phyloP scores from a whole-genome alignment of 2,797 vertebrate species.

The Alcedo quadribrachys region DNA sequence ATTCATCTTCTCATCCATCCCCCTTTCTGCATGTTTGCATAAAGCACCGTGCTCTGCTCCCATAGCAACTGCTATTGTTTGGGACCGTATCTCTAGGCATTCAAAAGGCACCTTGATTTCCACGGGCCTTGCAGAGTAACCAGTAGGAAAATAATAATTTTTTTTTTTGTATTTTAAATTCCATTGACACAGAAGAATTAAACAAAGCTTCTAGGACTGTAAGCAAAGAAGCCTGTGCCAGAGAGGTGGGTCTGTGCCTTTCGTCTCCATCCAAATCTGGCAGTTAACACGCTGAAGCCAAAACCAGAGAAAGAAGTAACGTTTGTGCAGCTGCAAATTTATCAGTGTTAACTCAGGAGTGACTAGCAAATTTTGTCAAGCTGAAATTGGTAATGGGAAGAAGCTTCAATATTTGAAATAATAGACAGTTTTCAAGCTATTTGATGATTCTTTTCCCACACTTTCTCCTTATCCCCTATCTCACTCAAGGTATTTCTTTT shows the following conservation, averaged over 20 bases:
- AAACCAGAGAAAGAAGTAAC: not conserved
- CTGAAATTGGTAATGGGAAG: not conserved
- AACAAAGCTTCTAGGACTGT: not conserved
- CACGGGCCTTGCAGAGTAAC: not conserved
- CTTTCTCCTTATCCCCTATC: not conserved
- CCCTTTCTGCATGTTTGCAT: not conserved
- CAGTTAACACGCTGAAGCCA: not conserved
- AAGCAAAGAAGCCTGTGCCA: not conserved
- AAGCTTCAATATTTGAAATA: not conserved
- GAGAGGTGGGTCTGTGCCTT: not conserved
- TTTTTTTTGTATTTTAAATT: not conserved
- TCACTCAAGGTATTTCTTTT: not conserved
- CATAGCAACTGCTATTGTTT: constrained; percentile 46
- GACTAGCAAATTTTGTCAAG: not conserved
- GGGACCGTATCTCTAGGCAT: not conserved
- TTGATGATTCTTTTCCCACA: not conserved
- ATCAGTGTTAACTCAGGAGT: not conserved
- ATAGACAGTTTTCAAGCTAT: not conserved
- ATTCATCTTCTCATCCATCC: not conserved
- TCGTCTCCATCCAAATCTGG: not conserved
- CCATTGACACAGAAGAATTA: not conserved
- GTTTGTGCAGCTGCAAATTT: not conserved
- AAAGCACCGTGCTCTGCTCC: constrained; percentile 1
- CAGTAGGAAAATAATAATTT: not conserved
- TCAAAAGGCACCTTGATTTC: constrained; percentile 40